Percentiles rank a stretch among this genome's conserved stretches.
These are phyloP conservation scores for Galerucella nymphaeae DNA, from an alignment of 2,888 invertebrate species.

Conservation along the genomic window DNA sequence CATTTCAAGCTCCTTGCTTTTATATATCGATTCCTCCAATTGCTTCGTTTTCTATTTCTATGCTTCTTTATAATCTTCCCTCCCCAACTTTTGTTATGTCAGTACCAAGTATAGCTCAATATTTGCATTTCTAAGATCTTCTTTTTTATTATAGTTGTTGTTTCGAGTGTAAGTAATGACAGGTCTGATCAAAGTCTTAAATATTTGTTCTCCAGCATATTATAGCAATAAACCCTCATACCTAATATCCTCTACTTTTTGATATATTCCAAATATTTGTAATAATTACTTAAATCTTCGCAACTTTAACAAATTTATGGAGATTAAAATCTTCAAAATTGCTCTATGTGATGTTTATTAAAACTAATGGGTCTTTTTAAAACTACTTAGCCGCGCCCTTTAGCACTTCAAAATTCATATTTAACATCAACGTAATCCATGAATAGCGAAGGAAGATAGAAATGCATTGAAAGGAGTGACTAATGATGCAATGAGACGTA, in stretches of 20 bases:
- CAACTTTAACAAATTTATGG: not conserved
- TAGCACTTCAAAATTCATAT: slow-evolving; percentile 18
- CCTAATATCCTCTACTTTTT: not conserved
- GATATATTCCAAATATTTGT: not conserved
- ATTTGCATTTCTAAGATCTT: no score
- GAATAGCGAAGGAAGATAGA: not conserved
- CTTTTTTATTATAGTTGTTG: no score
- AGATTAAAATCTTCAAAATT: not conserved
- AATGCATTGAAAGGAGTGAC: slow-evolving; percentile 6
- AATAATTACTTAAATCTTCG: not conserved
- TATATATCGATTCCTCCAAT: no score
- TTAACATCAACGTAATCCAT: slow-evolving; percentile 13
- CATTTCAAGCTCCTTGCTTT: no score
- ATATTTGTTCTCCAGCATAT: no score
- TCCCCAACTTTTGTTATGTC: no score
- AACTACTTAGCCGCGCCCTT: slow-evolving; percentile 15
- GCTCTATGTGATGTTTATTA: slow-evolving; percentile 2
- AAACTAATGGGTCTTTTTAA: slow-evolving; percentile 16
- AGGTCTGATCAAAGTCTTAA: no score
- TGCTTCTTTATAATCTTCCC: no score
- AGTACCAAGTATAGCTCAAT: no score
- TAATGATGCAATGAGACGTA: not conserved
- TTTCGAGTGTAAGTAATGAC: no score
- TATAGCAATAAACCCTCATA: no score
- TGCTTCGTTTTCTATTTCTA: no score